phyloP scores from a whole-genome alignment of 2,888 invertebrate species.

The Eubasilissa splendida region DNA sequence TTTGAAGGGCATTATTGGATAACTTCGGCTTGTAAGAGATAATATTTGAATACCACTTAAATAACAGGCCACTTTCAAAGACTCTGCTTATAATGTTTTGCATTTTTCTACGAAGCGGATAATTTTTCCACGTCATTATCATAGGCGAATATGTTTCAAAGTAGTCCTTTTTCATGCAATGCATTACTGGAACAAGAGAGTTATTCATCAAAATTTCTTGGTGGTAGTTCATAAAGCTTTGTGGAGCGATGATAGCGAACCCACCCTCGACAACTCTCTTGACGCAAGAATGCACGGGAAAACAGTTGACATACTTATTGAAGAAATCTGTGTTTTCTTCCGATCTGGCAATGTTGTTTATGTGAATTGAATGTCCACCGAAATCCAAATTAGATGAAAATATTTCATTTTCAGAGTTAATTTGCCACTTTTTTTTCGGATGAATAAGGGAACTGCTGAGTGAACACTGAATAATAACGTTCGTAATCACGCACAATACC shows the following conservation, averaged over 20 bases:
- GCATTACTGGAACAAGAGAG: background rate
- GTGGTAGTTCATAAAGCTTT: conserved; percentile 12
- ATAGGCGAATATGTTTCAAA: conserved; percentile 20
- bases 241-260: conserved; percentile 26
- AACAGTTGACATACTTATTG: conserved; percentile 3
- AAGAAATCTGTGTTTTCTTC: background rate
- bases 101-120: conserved; percentile 22
- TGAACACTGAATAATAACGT: conserved; percentile 16
- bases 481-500: background rate
- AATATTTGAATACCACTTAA: conserved; percentile 22
- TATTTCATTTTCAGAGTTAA: background rate
- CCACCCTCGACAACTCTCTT: conserved; percentile 6
- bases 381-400: background rate
- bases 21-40: background rate
- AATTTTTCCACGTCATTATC: conserved; percentile 36
- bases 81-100: conserved; percentile 15
- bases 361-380: conserved; percentile 63
- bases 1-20: background rate
- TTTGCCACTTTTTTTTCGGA: background rate
- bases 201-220: background rate
- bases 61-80: conserved; percentile 41
- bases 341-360: conserved; percentile 48
- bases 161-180: conserved; percentile 18
- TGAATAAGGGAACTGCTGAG: background rate
- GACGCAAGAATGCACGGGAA: conserved; percentile 21